These are phyloP conservation scores for Protodeltote pygarga DNA, from an alignment of 2,888 invertebrate genomes.

Conservation along the genomic window DNA sequence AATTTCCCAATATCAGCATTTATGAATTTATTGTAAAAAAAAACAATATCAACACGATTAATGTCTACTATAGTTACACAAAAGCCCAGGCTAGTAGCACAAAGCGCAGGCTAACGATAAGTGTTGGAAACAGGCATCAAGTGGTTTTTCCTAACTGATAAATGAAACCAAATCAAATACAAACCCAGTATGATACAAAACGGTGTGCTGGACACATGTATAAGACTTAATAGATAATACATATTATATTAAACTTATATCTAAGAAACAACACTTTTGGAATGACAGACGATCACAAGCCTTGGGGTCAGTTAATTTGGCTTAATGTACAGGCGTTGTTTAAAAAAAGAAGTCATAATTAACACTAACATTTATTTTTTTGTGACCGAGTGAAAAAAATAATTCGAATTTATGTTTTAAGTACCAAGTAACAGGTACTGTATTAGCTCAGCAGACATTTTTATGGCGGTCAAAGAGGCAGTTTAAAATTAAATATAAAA, in stretches of 20 bases:
- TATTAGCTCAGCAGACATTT: no score
- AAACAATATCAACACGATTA: no score
- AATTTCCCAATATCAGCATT: conserved; percentile 24
- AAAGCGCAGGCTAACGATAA: no score
- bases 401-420: no score
- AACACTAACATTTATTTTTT: neutral
- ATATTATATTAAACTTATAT: conserved; percentile 49
- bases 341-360: conserved; percentile 14
- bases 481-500: no score
- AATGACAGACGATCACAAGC: conserved; percentile 81
- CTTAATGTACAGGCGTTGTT: conserved; percentile 32
- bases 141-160: no score
- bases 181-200: conserved; percentile 18
- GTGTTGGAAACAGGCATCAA: no score
- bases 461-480: no score
- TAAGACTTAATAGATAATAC: conserved; percentile 32
- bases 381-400: no score
- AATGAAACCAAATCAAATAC: conserved; percentile 18
- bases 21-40: neutral
- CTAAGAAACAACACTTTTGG: conserved; percentile 70
- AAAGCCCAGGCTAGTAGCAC: no score
- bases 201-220: conserved; percentile 25
- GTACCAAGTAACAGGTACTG: no score
- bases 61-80: no score
- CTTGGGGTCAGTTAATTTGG: conserved; percentile 58